Base-by-base conservation (phyloP, 2,113 vertebrate genomes). In the Caracal caracal region DNA sequence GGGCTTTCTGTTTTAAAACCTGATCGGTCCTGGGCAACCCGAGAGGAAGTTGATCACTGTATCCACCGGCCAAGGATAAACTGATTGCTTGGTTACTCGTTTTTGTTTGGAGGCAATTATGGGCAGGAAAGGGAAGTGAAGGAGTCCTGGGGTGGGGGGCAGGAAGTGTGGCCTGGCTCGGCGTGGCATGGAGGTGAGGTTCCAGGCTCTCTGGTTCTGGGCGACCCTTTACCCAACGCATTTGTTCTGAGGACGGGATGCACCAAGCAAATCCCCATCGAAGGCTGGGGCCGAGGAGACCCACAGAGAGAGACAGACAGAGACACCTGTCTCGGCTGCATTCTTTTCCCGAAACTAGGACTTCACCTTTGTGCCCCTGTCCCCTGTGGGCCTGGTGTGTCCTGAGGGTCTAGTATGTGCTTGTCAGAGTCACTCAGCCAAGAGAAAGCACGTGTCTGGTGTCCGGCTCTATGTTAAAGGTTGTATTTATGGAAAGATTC, bases 361-460 rank as follows among this genome's bases (percentile, higher is more conserved):
- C 30, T 63, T 26, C 33, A 0, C 10, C 76, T 90, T 0, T 6
- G 87, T n/a, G n/a, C 35, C 49, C 70, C 2, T 24, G 56, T 71
- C n/a, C 0, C 56, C 37, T 20, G 20, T 30, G n/a, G 22, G 56
- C 35, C n/a, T 6, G 63, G 35, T 9, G 10, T 30, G 33, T 0
- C 13, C 33, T 33, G 26, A 1, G 2, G 0, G 5, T 40, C 73
- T 13, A 1, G 5, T 4, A 10, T 0, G 0, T 26, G 33, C 56
- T 20, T 81, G 49, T 20, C 16, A 26, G 61, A 11, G 59, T 19
- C 35, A 28, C 30, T 7, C 33, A 24, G 56, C 28, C 35, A 0
- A 40, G 79, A 53, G 88, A 68, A 96, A 63, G 75, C 65, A 5
- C 40, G 0, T 0, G 1, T 51, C 63, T 40, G 43, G n/a, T 4